phyloP scores from a whole-genome alignment of 2,113 vertebrate genomes.

The Larimichthys crocea region DNA sequence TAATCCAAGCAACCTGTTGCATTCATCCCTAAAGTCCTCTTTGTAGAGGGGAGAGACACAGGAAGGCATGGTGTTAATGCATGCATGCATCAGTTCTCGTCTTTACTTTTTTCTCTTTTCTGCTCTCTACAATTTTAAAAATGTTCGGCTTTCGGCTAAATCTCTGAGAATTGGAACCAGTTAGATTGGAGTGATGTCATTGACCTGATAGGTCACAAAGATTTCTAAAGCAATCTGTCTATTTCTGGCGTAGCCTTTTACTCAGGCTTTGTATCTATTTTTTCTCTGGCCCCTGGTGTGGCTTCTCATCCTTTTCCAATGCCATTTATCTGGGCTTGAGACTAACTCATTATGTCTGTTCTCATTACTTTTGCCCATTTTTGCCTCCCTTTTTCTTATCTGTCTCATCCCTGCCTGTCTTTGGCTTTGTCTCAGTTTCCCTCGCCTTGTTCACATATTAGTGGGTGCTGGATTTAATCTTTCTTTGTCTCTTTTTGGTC shows the following conservation, averaged over 20 bases:
- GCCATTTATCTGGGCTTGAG: slow-evolving; percentile 31
- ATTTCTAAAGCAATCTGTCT: slow-evolving; percentile 59
- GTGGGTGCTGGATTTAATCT: slow-evolving; percentile 18
- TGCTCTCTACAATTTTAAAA: slow-evolving; percentile 1
- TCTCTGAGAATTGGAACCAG: slow-evolving; percentile 53
- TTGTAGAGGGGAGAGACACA: background rate
- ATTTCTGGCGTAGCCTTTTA: slow-evolving; percentile 52
- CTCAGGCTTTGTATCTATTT: slow-evolving; percentile 47
- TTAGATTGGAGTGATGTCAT: slow-evolving; percentile 40
- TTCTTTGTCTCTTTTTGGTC: slow-evolving; percentile 23
- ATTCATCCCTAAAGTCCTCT: slow-evolving; percentile 23
- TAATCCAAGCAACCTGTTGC: slow-evolving; percentile 35
- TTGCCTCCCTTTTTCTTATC: slow-evolving; percentile 18
- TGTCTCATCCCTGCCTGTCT: background rate
- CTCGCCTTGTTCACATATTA: slow-evolving; percentile 24
- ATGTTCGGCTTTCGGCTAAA: background rate
- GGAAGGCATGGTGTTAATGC: background rate
- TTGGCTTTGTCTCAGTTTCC: slow-evolving; percentile 18
- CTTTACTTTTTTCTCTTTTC: background rate
- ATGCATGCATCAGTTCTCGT: background rate
- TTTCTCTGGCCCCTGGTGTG: slow-evolving; percentile 14
- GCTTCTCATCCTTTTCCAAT: slow-evolving; percentile 9
- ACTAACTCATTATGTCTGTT: slow-evolving; percentile 34
- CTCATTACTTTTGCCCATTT: slow-evolving; percentile 41
- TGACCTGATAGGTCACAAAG: slow-evolving; percentile 47